These are phyloP conservation scores for Gobio gobio DNA, from an alignment of 2,113 vertebrate species.

Conservation along the genomic window DNA sequence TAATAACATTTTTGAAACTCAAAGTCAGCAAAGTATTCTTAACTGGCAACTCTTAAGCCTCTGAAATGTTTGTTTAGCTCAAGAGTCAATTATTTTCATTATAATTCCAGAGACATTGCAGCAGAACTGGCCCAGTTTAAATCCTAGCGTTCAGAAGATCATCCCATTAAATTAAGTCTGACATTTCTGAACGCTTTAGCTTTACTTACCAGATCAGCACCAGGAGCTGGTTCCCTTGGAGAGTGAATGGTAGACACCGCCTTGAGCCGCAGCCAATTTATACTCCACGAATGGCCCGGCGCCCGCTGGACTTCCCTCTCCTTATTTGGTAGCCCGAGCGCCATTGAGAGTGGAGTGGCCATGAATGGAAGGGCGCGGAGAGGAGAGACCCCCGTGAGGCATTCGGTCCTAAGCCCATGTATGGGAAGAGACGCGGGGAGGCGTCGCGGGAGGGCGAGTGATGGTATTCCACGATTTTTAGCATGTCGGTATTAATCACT, in stretches of 20 bases:
- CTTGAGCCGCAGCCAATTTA: slow-evolving; percentile 64
- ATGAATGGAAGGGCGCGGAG: slow-evolving; percentile 80
- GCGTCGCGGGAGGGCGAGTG: slow-evolving; percentile 12
- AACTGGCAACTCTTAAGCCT: neutral
- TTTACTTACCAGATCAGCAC: slow-evolving; percentile 70
- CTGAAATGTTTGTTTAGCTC: slow-evolving; percentile 5
- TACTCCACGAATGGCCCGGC: slow-evolving; percentile 54
- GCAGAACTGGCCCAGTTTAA: slow-evolving; percentile 7
- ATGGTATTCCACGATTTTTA: slow-evolving; percentile 29
- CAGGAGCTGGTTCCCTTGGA: slow-evolving; percentile 53
- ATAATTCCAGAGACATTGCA: neutral
- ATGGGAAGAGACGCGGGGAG: slow-evolving; percentile 70
- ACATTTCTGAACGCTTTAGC: neutral
- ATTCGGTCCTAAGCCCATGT: slow-evolving; percentile 75
- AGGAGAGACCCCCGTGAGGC: slow-evolving; percentile 53
- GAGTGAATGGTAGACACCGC: slow-evolving; percentile 57
- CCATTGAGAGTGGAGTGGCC: slow-evolving; percentile 74
- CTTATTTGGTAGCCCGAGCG: slow-evolving; percentile 82
- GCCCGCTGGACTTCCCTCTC: slow-evolving; percentile 71
- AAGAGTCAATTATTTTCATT: neutral
- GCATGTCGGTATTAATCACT: slow-evolving; percentile 16
- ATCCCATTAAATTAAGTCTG: slow-evolving; percentile 29
- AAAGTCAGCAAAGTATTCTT: neutral
- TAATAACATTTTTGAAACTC: neutral
- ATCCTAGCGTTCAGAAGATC: slow-evolving; percentile 7